A percentile compares a stretch with the other conserved stretches of the same genome.
Evolutionary conservation across 2,888 invertebrate genomes (phyloP).

Genomic region (Agrotis puta): DNA sequence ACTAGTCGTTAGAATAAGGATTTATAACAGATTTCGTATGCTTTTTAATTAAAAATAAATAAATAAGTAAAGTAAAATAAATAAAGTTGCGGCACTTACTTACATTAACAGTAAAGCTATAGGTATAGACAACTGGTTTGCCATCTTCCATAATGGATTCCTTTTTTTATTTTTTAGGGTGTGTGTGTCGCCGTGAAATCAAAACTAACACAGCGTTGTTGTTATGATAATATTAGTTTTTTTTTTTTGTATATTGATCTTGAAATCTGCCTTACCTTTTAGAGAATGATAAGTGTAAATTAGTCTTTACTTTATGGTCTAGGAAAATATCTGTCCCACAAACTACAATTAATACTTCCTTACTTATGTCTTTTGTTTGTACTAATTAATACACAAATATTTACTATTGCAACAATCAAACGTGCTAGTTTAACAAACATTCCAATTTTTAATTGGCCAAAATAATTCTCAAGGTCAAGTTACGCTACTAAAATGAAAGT

Average conservation of each 20-base stretch:
- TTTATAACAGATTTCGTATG: constrained; percentile 7
- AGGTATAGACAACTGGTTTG: neutral
- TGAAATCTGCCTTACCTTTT: too few relatives aligned
- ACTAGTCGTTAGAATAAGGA: neutral
- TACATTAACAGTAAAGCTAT: neutral
- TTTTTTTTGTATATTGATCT: too few relatives aligned
- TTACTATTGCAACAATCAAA: constrained; percentile 11
- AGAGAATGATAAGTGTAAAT: too few relatives aligned
- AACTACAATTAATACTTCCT: too few relatives aligned
- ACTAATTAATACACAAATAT: neutral
- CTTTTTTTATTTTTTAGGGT: neutral
- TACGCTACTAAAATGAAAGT: constrained; percentile 34
- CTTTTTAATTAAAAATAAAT: neutral
- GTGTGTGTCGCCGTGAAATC: too few relatives aligned
- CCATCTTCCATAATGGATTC: too few relatives aligned
- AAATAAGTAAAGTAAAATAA: too few relatives aligned
- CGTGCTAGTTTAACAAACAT: neutral
- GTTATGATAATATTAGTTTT: too few relatives aligned
- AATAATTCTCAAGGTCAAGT: constrained; percentile 19
- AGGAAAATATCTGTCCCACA: too few relatives aligned
- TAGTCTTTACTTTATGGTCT: too few relatives aligned
- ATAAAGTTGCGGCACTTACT: neutral
- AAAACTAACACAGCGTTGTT: neutral
- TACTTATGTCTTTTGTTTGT: neutral
- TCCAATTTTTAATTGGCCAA: constrained; percentile 28